Conservation (phyloP, 1,140 invertebrate species). For the Bombus waltoni region DNA sequence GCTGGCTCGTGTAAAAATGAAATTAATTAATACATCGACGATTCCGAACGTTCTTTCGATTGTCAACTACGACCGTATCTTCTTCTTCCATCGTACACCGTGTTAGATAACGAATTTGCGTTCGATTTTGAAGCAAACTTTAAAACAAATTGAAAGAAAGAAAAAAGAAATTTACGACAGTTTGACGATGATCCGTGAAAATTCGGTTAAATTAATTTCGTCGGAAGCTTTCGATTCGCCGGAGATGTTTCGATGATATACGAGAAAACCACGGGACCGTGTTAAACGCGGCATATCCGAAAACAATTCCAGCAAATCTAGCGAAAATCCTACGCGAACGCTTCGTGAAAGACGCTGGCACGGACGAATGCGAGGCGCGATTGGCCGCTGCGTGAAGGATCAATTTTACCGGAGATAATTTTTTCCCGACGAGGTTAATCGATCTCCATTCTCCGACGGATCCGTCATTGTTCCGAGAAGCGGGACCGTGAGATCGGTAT, state of each 20-base stretch:
- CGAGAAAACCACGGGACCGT: background rate
- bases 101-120: background rate
- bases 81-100: too few relatives aligned
- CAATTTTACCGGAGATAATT: slow-evolving; percentile 16
- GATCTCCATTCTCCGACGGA: slow-evolving; percentile 2
- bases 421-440: slow-evolving; percentile 34
- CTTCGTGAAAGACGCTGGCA: background rate
- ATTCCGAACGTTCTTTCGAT: background rate
- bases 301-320: slow-evolving; percentile 12
- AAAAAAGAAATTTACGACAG: too few relatives aligned
- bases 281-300: slow-evolving; percentile 1
- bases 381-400: background rate
- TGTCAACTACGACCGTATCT: too few relatives aligned
- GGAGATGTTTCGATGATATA: too few relatives aligned
- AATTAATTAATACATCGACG: background rate
- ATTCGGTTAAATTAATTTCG: background rate
- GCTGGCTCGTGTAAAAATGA: background rate
- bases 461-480: slow-evolving; percentile 43
- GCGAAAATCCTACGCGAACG: background rate
- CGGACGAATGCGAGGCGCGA: background rate
- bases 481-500: slow-evolving; percentile 41
- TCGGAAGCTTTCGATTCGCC: background rate
- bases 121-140: background rate
- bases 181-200: background rate
- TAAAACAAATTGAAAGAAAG: too few relatives aligned